These are phyloP conservation scores for Anguilla obscura DNA, from an alignment of 2,797 vertebrate genomes.

Conservation along the genomic window DNA sequence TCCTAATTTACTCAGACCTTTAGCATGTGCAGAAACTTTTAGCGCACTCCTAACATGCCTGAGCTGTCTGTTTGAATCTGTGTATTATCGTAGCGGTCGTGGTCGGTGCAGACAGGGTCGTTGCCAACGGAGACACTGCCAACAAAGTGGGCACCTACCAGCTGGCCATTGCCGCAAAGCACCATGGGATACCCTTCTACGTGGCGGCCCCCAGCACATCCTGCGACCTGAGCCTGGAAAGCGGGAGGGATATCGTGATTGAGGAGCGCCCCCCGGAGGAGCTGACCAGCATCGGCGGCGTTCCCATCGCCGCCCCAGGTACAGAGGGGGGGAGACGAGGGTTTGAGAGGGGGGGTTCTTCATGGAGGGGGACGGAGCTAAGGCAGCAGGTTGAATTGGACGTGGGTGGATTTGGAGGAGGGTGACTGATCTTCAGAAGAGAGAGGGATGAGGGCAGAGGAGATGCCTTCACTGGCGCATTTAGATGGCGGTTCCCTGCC, in stretches of 20 bases:
- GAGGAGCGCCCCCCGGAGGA: constrained; percentile 85
- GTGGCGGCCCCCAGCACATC: constrained; percentile 90
- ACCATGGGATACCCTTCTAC: constrained; percentile 88
- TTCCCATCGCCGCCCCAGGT: constrained; percentile 83
- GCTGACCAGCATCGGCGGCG: constrained; percentile 82
- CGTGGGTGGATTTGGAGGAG: background rate
- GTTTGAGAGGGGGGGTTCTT: background rate
- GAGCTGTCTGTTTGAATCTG: background rate
- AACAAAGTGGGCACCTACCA: constrained; percentile 94
- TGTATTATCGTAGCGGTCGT: constrained; percentile 75
- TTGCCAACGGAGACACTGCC: constrained; percentile 89
- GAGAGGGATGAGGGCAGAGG: constrained; percentile 9
- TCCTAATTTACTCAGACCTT: background rate
- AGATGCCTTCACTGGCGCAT: background rate
- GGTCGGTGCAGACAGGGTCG: constrained; percentile 88
- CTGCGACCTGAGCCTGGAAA: constrained; percentile 82
- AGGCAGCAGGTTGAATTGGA: constrained; percentile 15
- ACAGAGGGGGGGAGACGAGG: background rate
- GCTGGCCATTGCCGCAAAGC: constrained; percentile 83
- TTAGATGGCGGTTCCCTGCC: background rate
- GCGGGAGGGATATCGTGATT: constrained; percentile 80
- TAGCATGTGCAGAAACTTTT: no score
- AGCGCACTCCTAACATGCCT: background rate
- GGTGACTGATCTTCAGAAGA: background rate
- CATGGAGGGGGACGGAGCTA: background rate